Conservation (phyloP, 1,140 invertebrate species). For the Bactericera cockerelli region DNA sequence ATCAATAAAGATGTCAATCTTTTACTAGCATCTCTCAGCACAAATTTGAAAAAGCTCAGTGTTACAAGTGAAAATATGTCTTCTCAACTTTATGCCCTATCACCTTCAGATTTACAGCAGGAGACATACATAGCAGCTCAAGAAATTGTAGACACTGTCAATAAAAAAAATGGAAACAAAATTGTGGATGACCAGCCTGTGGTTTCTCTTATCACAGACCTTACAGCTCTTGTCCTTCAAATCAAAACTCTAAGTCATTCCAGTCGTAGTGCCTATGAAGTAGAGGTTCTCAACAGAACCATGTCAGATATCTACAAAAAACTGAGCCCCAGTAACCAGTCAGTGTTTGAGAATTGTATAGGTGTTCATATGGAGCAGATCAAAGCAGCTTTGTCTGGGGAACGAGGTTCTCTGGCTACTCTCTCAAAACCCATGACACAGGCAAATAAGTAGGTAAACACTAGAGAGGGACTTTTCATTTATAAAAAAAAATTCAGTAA, state of each 20-base stretch:
- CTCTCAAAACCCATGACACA: no score
- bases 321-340: conserved; percentile 58
- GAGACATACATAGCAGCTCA: conserved; percentile 70
- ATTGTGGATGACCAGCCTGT: conserved; percentile 41
- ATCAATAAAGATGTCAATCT: conserved; percentile 79
- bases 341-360: conserved; percentile 74
- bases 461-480: no score
- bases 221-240: conserved; percentile 83
- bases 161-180: conserved; percentile 44
- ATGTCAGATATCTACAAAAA: conserved; percentile 74
- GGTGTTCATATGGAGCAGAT: conserved; percentile 36
- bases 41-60: not conserved
- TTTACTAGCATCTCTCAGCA: conserved; percentile 58
- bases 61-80: not conserved
- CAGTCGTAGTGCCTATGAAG: conserved; percentile 77
- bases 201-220: conserved; percentile 65
- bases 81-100: conserved; percentile 34
- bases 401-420: conserved; percentile 12
- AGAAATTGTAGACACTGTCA: conserved; percentile 51
- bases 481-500: no score
- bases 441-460: no score
- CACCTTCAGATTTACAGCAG: conserved; percentile 71
- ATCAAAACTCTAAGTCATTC: conserved; percentile 81
- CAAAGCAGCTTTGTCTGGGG: conserved; percentile 21
- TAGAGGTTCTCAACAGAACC: conserved; percentile 83